A percentile compares a stretch with the other conserved stretches of the same genome.
These are phyloP conservation scores for Drosophila cardini DNA, from an alignment of 1,140 invertebrate species.

Conservation along the genomic window DNA sequence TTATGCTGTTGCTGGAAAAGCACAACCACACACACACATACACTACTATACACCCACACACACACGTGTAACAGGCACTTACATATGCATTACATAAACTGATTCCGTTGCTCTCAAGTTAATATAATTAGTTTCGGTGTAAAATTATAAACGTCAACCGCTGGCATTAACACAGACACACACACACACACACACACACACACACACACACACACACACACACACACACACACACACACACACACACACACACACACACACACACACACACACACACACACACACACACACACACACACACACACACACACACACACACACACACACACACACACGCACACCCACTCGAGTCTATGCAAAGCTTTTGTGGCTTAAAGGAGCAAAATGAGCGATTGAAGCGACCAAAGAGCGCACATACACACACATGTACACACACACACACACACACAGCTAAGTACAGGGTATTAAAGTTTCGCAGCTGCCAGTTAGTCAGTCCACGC, in stretches of 20 bases:
- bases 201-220: slow-evolving; percentile 7
- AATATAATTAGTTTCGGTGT: slow-evolving; percentile 81
- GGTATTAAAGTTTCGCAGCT: slow-evolving; percentile 33
- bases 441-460: not conserved
- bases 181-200: slow-evolving; percentile 11
- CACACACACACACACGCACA: slow-evolving; percentile 11
- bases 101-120: slow-evolving; percentile 68
- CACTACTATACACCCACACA: not conserved
- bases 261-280: slow-evolving; percentile 17
- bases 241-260: slow-evolving; percentile 6
- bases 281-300: slow-evolving; percentile 17
- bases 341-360: slow-evolving; percentile 19
- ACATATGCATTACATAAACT: slow-evolving; percentile 80
- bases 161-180: slow-evolving; percentile 37
- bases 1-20: slow-evolving; percentile 24
- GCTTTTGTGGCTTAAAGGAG: slow-evolving; percentile 62
- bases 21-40: slow-evolving; percentile 9
- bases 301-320: slow-evolving; percentile 18
- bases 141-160: slow-evolving; percentile 76
- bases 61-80: slow-evolving; percentile 43
- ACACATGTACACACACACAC: not conserved
- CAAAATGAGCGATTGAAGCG: slow-evolving; percentile 55
- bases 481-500: slow-evolving; percentile 22
- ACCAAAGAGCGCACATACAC: slow-evolving; percentile 38
- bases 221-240: slow-evolving; percentile 7